Base-by-base conservation (phyloP, 2,888 invertebrate species). In the Zaprionus lineosus region DNA sequence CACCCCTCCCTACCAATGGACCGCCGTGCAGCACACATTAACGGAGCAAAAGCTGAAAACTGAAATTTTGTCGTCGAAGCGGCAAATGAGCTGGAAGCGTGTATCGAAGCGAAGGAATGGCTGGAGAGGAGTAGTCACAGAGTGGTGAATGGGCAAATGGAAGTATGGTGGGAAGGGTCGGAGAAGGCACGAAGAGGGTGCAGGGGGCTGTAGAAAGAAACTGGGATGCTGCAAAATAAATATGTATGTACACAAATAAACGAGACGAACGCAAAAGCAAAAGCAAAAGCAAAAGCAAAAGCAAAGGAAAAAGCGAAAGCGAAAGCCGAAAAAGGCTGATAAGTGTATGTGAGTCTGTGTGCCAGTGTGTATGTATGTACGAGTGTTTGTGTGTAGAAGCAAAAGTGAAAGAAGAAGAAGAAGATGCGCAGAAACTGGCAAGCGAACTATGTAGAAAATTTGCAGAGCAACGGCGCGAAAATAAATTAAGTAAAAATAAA, bases 401-500 rank as follows among this genome's bases (percentile, higher is more conserved):
- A 14, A 19, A 18, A 8, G 19, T 21, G 9, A 28, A 19, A 12
- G 7, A 28, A 24, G 14, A 7, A 15, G 37, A 37, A 37, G 19
- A 36, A 57, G 53, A 67, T 72, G 63, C 59, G 53, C 51, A 40
- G 46, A 61, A 60, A 51, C 58, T 68, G 56, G 47, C 52, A 57
- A 79, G 41, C 19, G 24, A 39, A 14, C 34, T 16, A 48, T 68
- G 53, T 69, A 64, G 56, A 55, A 78, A 74, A 78, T 65, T 67
- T 73, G 72, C 76, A 75, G 71, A 82, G 76, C 76, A 78, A 66
- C 65, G 77, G 78, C 65, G 70, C 74, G 72, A 84, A 86, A 83
- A 85, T 85, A 85, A 86, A 85, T 86, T 84, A 86, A 83, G 81
- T 85, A 84, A 76, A 83, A 86, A 83, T 86, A 85, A 84, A 84